Conservation (phyloP, 2,797 vertebrate genomes). For the Onychomys leucogaster region DNA sequence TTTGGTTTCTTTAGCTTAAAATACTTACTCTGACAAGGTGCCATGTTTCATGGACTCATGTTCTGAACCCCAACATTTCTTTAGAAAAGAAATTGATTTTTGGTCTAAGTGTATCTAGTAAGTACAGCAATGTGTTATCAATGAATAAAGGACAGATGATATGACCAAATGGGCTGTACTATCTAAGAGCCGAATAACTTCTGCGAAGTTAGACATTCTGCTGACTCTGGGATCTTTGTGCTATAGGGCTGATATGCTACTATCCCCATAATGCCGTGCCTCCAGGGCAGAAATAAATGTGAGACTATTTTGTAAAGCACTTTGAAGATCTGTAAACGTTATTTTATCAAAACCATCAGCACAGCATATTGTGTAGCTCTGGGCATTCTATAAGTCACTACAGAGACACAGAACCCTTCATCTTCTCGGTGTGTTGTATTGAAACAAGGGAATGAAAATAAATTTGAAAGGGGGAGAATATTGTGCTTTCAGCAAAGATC, state of each 20-base stretch:
- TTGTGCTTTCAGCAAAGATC: slow-evolving; percentile 60
- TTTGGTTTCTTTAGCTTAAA: slow-evolving; percentile 26
- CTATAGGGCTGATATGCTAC: background rate
- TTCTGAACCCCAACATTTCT: background rate
- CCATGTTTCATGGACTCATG: background rate
- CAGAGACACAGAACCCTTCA: background rate
- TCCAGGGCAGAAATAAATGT: slow-evolving; percentile 13
- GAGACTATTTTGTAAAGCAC: slow-evolving; percentile 34
- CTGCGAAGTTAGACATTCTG: slow-evolving; percentile 44
- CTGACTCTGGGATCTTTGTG: background rate
- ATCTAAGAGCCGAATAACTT: slow-evolving; percentile 31
- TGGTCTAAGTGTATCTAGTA: background rate
- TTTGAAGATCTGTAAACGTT: slow-evolving; percentile 55
- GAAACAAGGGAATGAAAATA: slow-evolving; percentile 13
- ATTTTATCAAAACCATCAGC: slow-evolving; percentile 33
- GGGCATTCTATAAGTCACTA: background rate
- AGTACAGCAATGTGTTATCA: background rate
- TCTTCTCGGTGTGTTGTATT: background rate
- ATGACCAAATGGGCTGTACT: background rate
- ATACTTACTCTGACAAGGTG: slow-evolving; percentile 8
- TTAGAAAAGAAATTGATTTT: background rate
- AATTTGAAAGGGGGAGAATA: background rate
- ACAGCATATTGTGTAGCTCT: slow-evolving; percentile 1
- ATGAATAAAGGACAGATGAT: background rate
- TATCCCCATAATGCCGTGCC: background rate